phyloP scores from a whole-genome alignment of 2,113 vertebrate species.

The Canis aureus region DNA sequence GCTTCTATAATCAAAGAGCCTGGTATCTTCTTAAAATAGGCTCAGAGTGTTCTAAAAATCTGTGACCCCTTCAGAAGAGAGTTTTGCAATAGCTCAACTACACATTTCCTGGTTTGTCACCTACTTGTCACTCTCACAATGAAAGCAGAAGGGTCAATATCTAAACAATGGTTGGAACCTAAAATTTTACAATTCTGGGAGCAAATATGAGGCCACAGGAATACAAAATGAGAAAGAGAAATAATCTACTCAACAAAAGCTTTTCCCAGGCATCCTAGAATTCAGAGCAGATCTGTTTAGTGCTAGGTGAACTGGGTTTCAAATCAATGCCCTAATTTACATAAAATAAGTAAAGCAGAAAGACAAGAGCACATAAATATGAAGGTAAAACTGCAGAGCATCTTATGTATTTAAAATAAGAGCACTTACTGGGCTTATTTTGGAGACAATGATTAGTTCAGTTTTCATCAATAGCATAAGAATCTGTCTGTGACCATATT shows the following conservation, averaged over 20 bases:
- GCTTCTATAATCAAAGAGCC: not conserved
- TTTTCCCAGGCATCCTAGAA: not conserved
- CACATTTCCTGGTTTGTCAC: not conserved
- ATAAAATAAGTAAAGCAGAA: not conserved
- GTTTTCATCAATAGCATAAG: not conserved
- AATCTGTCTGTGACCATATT: not conserved
- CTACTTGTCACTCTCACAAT: not conserved
- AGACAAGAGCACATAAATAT: constrained; percentile 2
- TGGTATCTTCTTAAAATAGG: not conserved
- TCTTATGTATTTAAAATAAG: not conserved
- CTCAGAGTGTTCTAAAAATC: not conserved
- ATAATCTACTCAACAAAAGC: not conserved
- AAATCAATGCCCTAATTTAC: not conserved
- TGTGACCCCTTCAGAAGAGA: not conserved
- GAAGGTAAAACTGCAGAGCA: not conserved
- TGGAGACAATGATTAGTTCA: not conserved
- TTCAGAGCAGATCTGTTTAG: not conserved
- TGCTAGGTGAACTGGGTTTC: not conserved
- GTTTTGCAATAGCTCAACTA: not conserved
- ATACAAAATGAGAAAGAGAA: not conserved
- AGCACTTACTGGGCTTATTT: not conserved
- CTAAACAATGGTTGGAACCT: not conserved
- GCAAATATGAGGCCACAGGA: not conserved
- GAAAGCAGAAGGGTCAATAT: not conserved
- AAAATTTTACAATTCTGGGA: not conserved